These are phyloP conservation scores for Augochlorella aurata DNA, from an alignment of 2,888 invertebrate species.

Conservation along the genomic window DNA sequence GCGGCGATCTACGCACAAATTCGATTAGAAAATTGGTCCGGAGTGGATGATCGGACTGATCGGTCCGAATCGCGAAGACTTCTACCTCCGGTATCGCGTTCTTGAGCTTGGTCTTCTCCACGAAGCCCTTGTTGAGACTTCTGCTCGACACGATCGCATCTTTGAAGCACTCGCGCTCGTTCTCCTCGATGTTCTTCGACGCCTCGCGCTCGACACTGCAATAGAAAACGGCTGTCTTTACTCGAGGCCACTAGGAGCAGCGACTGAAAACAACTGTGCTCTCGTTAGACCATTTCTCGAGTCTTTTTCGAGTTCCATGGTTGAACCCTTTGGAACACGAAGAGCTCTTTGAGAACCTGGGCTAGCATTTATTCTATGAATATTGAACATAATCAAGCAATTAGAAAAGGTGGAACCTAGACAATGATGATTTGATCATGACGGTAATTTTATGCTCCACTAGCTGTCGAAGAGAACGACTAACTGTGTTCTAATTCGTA, in stretches of 20 bases:
- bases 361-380: too few relatives aligned
- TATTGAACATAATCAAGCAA: not conserved
- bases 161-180: constrained; percentile 79
- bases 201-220: constrained; percentile 79
- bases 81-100: constrained; percentile 76
- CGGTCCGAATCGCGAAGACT: not conserved
- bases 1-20: constrained; percentile 82
- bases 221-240: constrained; percentile 1
- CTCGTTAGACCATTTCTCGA: not conserved
- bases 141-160: constrained; percentile 79
- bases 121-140: constrained; percentile 78
- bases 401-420: not conserved
- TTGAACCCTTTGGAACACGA: too few relatives aligned
- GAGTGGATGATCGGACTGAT: not conserved
- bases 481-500: not conserved
- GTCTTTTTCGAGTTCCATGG: not conserved
- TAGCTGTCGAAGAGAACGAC: not conserved
- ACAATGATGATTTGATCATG: not conserved
- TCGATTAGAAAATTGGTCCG: not conserved
- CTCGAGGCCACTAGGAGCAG: too few relatives aligned
- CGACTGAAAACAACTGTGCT: not conserved
- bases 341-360: too few relatives aligned
- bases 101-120: constrained; percentile 71
- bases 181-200: constrained; percentile 80
- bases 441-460: not conserved